phyloP scores from a whole-genome alignment of 1,140 invertebrate genomes.

The Archegozetes longisetosus region DNA sequence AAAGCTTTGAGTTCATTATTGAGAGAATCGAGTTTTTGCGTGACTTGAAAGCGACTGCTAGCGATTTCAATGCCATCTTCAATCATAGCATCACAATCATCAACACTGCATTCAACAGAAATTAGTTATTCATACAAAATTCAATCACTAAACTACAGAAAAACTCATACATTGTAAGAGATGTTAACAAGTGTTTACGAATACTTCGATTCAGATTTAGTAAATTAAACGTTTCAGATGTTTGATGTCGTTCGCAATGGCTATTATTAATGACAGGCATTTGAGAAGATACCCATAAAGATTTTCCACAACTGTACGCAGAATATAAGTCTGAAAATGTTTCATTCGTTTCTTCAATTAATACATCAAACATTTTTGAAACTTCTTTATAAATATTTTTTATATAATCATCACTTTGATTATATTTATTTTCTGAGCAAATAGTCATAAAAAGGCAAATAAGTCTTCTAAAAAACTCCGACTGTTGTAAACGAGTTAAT shows the following conservation, averaged over 20 bases:
- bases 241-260: background rate
- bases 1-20: background rate
- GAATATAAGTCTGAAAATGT: background rate
- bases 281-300: background rate
- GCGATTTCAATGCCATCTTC: background rate
- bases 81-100: background rate
- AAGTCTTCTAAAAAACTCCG: slow-evolving; percentile 6
- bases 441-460: background rate
- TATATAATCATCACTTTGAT: background rate
- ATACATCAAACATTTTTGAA: background rate
- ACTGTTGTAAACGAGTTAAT: slow-evolving; percentile 4
- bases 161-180: background rate
- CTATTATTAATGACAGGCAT: background rate
- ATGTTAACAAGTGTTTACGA: background rate
- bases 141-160: background rate
- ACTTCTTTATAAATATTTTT: background rate
- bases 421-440: background rate
- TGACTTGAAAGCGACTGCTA: background rate
- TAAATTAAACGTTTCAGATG: background rate
- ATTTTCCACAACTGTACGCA: background rate
- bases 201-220: background rate
- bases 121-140: background rate
- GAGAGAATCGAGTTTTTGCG: background rate
- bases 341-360: background rate
- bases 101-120: background rate